Conservation (phyloP, 2,113 vertebrate species). For the Takifugu bimaculatus region DNA sequence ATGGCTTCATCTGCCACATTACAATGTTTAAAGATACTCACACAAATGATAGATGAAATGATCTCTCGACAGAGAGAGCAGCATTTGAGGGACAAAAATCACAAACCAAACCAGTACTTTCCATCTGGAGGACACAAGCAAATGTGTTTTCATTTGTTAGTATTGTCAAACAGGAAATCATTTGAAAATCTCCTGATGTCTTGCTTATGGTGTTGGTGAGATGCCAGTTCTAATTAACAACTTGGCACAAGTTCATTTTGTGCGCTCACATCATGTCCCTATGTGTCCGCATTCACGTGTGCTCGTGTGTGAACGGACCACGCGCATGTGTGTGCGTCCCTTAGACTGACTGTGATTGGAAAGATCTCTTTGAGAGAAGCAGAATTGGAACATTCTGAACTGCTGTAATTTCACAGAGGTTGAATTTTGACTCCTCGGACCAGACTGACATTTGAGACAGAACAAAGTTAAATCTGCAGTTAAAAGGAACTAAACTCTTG, state of each 20-base stretch:
- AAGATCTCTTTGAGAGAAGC: constrained; percentile 14
- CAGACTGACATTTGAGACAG: no score
- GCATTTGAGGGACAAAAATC: no score
- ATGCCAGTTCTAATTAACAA: constrained; percentile 33
- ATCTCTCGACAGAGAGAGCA: no score
- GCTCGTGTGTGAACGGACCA: background rate
- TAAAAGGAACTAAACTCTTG: no score
- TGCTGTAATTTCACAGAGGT: constrained; percentile 12
- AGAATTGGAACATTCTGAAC: constrained; percentile 15
- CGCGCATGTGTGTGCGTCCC: constrained; percentile 23
- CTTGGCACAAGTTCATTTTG: constrained; percentile 12
- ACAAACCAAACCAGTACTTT: no score
- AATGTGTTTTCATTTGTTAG: background rate
- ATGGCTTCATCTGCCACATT: no score
- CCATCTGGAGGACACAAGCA: background rate
- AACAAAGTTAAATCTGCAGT: no score
- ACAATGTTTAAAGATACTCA: no score
- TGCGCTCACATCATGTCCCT: no score
- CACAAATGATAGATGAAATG: no score
- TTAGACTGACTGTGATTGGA: constrained; percentile 26
- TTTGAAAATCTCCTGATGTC: background rate
- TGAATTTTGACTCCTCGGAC: background rate
- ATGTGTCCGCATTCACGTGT: no score
- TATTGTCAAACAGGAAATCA: no score
- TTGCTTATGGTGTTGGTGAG: constrained; percentile 18